phyloP scores from a whole-genome alignment of 2,797 vertebrate species.

The Arnoldichthys spilopterus region DNA sequence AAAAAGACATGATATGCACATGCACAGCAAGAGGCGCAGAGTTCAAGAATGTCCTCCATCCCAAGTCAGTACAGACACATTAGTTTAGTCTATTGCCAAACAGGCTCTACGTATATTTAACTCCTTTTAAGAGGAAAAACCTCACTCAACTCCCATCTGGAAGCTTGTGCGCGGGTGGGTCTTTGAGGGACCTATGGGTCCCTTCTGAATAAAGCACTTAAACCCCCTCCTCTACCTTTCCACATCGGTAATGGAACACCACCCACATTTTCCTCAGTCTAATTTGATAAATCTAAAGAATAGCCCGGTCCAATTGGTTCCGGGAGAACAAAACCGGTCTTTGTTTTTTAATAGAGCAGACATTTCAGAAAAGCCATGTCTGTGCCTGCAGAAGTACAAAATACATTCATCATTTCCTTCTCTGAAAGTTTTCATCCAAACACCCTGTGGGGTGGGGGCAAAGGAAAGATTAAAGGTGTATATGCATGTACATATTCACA shows the following conservation, averaged over 20 bases:
- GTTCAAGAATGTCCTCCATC: background rate
- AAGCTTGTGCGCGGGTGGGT: constrained; percentile 50
- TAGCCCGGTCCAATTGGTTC: constrained; percentile 47
- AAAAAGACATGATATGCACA: background rate
- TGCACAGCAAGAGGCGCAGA: background rate
- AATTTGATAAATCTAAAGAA: constrained; percentile 59
- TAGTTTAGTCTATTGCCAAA: constrained; percentile 31
- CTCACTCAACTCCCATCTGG: constrained; percentile 39
- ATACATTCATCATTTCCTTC: constrained; percentile 58
- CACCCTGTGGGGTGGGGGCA: constrained; percentile 17
- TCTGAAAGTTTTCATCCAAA: constrained; percentile 40
- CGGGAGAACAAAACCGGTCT: constrained; percentile 54
- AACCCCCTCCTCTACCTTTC: constrained; percentile 49
- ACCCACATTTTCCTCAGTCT: constrained; percentile 53
- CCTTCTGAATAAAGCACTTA: constrained; percentile 49
- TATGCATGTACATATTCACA: background rate
- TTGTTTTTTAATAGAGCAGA: constrained; percentile 56
- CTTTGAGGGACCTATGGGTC: constrained; percentile 49
- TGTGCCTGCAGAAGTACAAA: constrained; percentile 49
- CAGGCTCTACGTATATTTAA: constrained; percentile 40
- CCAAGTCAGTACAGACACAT: background rate
- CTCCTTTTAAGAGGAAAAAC: constrained; percentile 44
- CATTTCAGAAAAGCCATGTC: constrained; percentile 48
- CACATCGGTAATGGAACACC: constrained; percentile 54
- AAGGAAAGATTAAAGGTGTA: constrained; percentile 37